A percentile compares a stretch with the other conserved stretches of the same genome.
Evolutionary conservation across 2,888 invertebrate species (phyloP).

Genomic region (Acronicta psi): DNA sequence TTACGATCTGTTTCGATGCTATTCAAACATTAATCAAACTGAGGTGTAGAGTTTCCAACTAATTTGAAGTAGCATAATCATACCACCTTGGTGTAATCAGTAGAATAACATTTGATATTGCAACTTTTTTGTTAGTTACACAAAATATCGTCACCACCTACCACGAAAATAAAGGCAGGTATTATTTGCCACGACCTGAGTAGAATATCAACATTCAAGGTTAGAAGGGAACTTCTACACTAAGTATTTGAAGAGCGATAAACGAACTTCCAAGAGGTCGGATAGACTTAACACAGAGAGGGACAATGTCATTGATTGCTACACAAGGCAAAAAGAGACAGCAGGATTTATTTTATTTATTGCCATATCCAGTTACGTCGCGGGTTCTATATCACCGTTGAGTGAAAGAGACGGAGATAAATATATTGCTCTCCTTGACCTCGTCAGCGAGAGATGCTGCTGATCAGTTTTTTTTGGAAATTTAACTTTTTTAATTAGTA

Average conservation of each 20-base stretch:
- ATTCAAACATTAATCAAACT: constrained; percentile 17
- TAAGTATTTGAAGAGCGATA: constrained; percentile 85
- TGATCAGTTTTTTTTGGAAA: constrained; percentile 66
- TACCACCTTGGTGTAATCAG: constrained; percentile 13
- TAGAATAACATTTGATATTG: background rate
- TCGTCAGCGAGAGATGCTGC: constrained; percentile 63
- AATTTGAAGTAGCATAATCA: constrained; percentile 17
- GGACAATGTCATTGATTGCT: constrained; percentile 56
- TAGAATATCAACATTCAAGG: constrained; percentile 82
- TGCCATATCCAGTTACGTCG: constrained; percentile 82
- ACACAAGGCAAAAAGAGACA: constrained; percentile 61
- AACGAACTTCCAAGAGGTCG: constrained; percentile 74
- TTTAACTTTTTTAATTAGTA: constrained; percentile 65
- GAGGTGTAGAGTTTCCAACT: constrained; percentile 26
- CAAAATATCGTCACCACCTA: background rate
- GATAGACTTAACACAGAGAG: constrained; percentile 66
- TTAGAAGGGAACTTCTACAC: constrained; percentile 82
- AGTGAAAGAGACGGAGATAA: constrained; percentile 73
- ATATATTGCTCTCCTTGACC: constrained; percentile 65
- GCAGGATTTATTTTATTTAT: constrained; percentile 81
- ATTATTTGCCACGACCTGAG: constrained; percentile 59
- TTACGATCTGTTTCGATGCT: background rate
- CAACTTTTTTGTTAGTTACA: constrained; percentile 4
- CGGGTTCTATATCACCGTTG: constrained; percentile 66
- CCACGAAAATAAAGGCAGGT: constrained; percentile 38